These are phyloP conservation scores for Tiphia femorata DNA, from an alignment of 2,888 invertebrate species.

Conservation along the genomic window DNA sequence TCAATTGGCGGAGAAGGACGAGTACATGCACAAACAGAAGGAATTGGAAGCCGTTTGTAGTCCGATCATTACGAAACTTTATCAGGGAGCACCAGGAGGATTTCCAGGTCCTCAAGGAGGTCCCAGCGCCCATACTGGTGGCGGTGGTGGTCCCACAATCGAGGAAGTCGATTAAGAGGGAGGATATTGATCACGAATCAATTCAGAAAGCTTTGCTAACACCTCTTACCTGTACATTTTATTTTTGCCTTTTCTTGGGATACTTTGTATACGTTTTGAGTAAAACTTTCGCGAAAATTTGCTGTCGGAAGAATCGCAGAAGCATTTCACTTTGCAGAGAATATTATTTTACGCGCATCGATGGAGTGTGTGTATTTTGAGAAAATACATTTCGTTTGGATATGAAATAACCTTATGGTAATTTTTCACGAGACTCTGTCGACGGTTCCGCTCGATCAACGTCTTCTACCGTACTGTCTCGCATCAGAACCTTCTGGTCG, in stretches of 20 bases:
- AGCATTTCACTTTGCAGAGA: too few species aligned
- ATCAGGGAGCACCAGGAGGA: conserved; percentile 71
- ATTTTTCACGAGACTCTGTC: too few species aligned
- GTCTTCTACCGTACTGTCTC: not conserved
- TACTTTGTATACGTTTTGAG: too few species aligned
- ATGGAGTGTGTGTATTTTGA: too few species aligned
- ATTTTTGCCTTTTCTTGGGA: too few species aligned
- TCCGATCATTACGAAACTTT: conserved; percentile 87
- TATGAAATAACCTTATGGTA: too few species aligned
- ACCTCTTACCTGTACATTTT: too few species aligned
- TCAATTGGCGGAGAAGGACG: conserved; percentile 81
- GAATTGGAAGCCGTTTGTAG: conserved; percentile 81
- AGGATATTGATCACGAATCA: not conserved
- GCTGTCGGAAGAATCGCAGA: too few species aligned
- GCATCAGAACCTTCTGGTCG: conserved; percentile 39
- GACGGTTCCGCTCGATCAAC: too few species aligned
- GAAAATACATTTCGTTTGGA: too few species aligned
- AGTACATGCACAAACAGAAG: conserved; percentile 82
- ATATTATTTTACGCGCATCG: too few species aligned
- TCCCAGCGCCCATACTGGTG: conserved; percentile 44
- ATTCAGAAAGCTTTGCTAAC: not conserved
- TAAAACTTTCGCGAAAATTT: too few species aligned
- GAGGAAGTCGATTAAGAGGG: conserved; percentile 87
- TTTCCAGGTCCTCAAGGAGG: conserved; percentile 62
- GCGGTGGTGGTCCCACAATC: conserved; percentile 77